Base-by-base conservation (phyloP, 2,888 invertebrate genomes). In the Meta bourneti region DNA sequence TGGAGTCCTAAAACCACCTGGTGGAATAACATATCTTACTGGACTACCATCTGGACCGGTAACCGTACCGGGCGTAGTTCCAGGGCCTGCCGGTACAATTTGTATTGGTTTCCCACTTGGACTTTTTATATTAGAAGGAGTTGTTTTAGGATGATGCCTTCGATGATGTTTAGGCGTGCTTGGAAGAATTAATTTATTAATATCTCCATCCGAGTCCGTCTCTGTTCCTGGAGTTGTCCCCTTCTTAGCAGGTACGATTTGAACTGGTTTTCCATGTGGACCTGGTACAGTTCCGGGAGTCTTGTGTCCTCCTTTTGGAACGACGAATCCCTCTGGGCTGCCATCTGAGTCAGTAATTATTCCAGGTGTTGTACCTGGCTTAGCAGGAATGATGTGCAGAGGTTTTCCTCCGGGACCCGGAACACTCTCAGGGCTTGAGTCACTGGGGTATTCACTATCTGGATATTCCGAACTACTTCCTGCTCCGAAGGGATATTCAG, bases 211-310 rank as follows among this genome's bases (percentile, higher is more conserved):
- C 6, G 82, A 70, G 16, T 70, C 82, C 0, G 82, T 82, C 49
- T 82, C 19, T 6, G 71, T n/a, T 70, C 82, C 82, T 7, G 82
- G 82, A 71, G 82, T 82, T 9, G 82, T 71, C 1, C 82, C 82
- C 4, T 69, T 69, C 7, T 70, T 70, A 6, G 71, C 71, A 70
- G 82, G 82, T 71, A 34, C 19, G 11, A 82, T 52, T 49, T n/a
- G 70, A 6, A 82, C 20, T 0, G 71, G 82, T 51, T 82, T 82
- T 48, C 71, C 82, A 48, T 71, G 51, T 19, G 82, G 49, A 6
- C 82, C 82, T 69, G 69, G 51, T 13, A 82, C 48, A 13, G 70
- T n/a, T 16, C 82, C 82, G 20, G 82, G 82, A 34, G 82, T 82
- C 8, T 49, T 82, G 70, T 20, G 34, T n/a, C 70, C 69, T 48